A percentile compares a stretch with the other conserved stretches of the same genome.
These are phyloP conservation scores for Coregonus suidteri DNA, from an alignment of 2,797 vertebrate genomes.

Conservation along the genomic window DNA sequence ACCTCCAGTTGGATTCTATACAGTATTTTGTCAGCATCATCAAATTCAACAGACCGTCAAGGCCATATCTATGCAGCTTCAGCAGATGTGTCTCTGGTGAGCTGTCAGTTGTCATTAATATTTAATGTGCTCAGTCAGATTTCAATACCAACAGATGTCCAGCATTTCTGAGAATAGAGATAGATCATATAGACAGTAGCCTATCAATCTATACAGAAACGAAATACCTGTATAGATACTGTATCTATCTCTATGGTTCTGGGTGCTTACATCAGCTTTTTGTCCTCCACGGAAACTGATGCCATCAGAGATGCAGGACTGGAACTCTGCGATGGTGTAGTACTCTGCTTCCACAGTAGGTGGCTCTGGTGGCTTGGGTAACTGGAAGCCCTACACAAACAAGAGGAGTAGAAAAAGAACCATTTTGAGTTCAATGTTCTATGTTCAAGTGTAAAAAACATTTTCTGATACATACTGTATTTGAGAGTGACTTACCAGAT, in stretches of 20 bases:
- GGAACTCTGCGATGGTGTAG: slow-evolving; percentile 99
- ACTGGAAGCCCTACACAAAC: slow-evolving; percentile 86
- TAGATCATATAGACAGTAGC: background rate
- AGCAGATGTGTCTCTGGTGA: slow-evolving; percentile 29
- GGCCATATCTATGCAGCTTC: slow-evolving; percentile 39
- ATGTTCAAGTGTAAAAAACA: background rate
- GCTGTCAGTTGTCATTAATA: slow-evolving; percentile 36
- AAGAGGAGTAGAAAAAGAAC: slow-evolving; percentile 10
- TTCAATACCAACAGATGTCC: slow-evolving; percentile 32
- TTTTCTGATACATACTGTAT: background rate
- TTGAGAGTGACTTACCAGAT: slow-evolving; percentile 81
- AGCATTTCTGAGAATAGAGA: background rate
- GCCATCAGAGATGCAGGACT: slow-evolving; percentile 97
- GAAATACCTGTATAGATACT: background rate
- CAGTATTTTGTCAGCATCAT: slow-evolving; percentile 31
- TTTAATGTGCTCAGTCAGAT: slow-evolving; percentile 38
- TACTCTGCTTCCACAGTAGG: slow-evolving; percentile 99
- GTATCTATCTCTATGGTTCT: background rate
- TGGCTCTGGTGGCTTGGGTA: slow-evolving; percentile 97
- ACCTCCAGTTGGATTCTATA: background rate
- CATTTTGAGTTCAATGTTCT: background rate
- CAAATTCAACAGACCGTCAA: slow-evolving; percentile 43
- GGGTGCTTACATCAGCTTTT: slow-evolving; percentile 93
- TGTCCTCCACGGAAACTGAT: slow-evolving; percentile 99
- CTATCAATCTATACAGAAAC: background rate